Evolutionary conservation across 2,888 invertebrate species (phyloP).

Genomic region (Epicampocera succincta): DNA sequence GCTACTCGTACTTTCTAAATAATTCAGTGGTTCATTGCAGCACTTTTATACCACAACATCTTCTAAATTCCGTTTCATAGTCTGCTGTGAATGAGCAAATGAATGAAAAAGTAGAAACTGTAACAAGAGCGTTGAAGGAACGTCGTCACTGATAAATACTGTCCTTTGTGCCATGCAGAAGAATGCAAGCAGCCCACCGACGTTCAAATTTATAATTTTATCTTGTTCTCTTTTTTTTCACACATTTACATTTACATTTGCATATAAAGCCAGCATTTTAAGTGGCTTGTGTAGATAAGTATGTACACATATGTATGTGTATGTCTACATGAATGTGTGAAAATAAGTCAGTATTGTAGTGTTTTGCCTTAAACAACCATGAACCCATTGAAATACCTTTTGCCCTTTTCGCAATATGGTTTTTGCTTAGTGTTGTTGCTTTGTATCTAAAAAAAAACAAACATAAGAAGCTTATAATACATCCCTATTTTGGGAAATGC

Average conservation of each 20-base stretch:
- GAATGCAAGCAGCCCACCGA: conserved; percentile 23
- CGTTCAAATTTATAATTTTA: conserved; percentile 50
- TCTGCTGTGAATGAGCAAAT: not conserved
- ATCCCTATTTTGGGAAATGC: conserved; percentile 30
- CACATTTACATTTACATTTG: conserved; percentile 21
- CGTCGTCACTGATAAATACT: not conserved
- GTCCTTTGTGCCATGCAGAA: conserved; percentile 2
- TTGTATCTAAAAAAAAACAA: conserved; percentile 8
- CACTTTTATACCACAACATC: conserved; percentile 11
- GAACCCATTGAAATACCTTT: conserved; percentile 60
- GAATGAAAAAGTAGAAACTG: not conserved
- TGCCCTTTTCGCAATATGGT: conserved; percentile 61
- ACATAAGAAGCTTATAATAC: conserved; percentile 24
- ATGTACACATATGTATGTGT: not conserved
- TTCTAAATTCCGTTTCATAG: conserved; percentile 1
- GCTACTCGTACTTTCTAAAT: conserved; percentile 47
- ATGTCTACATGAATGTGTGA: too few relatives aligned
- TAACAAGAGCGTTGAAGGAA: not conserved
- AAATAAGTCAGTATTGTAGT: not conserved
- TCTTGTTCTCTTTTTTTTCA: conserved; percentile 26
- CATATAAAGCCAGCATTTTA: not conserved
- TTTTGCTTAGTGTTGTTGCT: conserved; percentile 9
- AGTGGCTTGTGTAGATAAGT: not conserved
- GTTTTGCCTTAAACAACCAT: conserved; percentile 40
- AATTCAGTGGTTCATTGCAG: conserved; percentile 59